These are phyloP conservation scores for Dipodomys stephensi DNA, from an alignment of 2,113 vertebrate species.

Conservation along the genomic window DNA sequence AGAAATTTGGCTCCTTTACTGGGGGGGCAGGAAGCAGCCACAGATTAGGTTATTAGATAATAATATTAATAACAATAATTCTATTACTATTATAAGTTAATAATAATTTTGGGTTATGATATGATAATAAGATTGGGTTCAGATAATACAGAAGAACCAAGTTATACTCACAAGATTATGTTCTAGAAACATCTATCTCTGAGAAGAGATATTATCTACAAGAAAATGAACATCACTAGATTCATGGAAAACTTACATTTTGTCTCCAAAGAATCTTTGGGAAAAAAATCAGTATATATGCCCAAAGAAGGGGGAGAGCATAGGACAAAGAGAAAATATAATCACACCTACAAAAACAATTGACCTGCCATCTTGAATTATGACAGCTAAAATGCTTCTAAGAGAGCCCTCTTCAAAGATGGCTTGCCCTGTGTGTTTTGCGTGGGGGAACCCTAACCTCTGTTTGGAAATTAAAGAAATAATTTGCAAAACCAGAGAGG, in stretches of 20 bases:
- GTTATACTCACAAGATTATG: background rate
- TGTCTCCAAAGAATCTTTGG: background rate
- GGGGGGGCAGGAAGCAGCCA: background rate
- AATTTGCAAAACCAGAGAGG: constrained; percentile 82
- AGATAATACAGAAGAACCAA: background rate
- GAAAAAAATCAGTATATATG: background rate
- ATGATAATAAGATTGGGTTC: background rate
- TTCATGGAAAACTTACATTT: background rate
- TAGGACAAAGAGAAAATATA: background rate
- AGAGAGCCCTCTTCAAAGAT: constrained; percentile 55
- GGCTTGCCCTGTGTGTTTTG: constrained; percentile 84
- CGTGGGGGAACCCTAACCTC: constrained; percentile 83
- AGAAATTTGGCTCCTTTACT: background rate
- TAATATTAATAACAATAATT: background rate
- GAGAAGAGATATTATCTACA: background rate
- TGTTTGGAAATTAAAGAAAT: constrained; percentile 81
- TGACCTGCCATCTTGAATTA: background rate
- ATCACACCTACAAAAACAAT: background rate
- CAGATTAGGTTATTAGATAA: background rate
- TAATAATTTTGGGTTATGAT: too few relatives aligned
- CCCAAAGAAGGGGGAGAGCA: background rate
- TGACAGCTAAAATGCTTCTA: background rate
- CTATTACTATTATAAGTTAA: too few relatives aligned
- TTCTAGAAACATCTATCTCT: background rate
- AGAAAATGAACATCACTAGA: background rate